phyloP scores from a whole-genome alignment of 2,113 vertebrate species.

The Dicentrarchus labrax region DNA sequence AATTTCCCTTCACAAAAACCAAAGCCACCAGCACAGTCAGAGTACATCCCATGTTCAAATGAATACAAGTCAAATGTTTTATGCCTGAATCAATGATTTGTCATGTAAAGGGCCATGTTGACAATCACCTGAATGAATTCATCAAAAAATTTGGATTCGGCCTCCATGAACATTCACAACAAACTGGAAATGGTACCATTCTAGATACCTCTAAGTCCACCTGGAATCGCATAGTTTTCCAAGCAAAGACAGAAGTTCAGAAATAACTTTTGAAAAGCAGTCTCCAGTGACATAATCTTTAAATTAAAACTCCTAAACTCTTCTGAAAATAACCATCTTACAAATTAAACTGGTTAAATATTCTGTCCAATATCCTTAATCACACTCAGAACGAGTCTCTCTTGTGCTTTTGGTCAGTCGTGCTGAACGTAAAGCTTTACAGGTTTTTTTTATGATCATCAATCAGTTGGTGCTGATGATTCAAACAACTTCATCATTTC shows the following conservation, averaged over 20 bases:
- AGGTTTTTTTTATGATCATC: background rate
- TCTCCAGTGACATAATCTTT: conserved; percentile 6
- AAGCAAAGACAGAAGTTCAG: conserved; percentile 28
- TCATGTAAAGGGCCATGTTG: background rate
- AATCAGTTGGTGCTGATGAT: background rate
- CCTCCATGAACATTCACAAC: background rate
- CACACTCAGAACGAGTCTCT: background rate
- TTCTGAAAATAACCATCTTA: background rate
- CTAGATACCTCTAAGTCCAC: background rate
- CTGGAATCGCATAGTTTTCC: background rate
- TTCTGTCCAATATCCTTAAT: conserved; percentile 10
- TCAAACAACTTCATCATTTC: background rate
- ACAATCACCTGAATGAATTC: background rate
- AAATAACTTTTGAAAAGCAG: background rate
- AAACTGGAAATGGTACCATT: background rate
- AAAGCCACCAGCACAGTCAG: background rate
- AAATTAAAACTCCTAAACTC: conserved; percentile 20
- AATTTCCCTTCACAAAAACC: background rate
- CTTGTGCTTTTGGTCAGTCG: background rate
- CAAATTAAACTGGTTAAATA: conserved; percentile 9
- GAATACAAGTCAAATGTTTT: background rate
- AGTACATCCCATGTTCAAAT: no score
- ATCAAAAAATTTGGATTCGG: background rate
- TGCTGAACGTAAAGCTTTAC: background rate
- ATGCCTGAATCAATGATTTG: background rate